Base-by-base conservation (phyloP, 2,797 vertebrate species). In the Setipinna tenuifilis region DNA sequence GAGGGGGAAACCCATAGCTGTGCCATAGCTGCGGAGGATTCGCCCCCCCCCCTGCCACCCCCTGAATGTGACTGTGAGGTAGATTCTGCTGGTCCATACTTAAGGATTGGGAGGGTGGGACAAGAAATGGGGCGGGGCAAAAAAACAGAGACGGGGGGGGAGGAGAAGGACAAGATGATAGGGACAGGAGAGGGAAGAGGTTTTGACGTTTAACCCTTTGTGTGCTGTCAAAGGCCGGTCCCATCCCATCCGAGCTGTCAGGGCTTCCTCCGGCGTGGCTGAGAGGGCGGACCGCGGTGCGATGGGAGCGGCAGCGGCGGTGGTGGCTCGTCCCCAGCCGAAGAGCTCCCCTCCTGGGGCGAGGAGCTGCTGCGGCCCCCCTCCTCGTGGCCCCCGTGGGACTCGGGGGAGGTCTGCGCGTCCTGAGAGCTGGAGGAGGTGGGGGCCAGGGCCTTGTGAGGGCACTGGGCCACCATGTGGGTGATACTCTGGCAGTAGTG, bases 401-500 rank as follows among this genome's bases (percentile, higher is more conserved):
- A 93, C 88, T 92, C 92, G 93, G 93, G 93, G 93, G 92, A 93
- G 91, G 91, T 93, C 68, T 93, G 92, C 88, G 92, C 94, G 90
- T 97, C 98, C 96, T 98, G 97, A 91, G 97, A 96, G 93, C 95
- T 96, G 92, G 96, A 92, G 23, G 95, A 93, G 84, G 89, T 85
- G 81, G 94, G 95, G 89, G 96, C 96, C 94, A 96, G 96, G 84
- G 94, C 95, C 95, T 97, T 98, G 87, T 94, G 92, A 6, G 98
- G 97, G 92, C 98, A 99, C 89, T 97, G 98, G 90, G 98, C 98
- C 86, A 99, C 97, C 98, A 99, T 99, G 94, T 99, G 98, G 93
- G 93, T 96, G 93, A 98, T 97, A 95, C 98, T 99, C 94, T 99
- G 98, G 96, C 98, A 99, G 96, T 97, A 99, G 95, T 99, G 98